These are phyloP conservation scores for Drosophila equinoxialis DNA, from an alignment of 1,140 invertebrate genomes.

Conservation along the genomic window DNA sequence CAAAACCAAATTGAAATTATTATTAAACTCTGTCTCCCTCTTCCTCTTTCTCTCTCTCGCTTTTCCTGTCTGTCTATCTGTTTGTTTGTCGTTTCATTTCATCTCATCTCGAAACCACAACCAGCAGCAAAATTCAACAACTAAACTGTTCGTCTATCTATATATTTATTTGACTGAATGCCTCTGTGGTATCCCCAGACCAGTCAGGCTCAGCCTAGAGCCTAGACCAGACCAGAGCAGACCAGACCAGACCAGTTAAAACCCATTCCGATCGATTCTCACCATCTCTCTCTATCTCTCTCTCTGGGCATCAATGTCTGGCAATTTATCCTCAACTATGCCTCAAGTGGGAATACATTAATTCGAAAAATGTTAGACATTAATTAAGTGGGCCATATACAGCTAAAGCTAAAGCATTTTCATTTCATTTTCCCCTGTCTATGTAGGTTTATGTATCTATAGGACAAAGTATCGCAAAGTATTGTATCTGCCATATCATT, in stretches of 20 bases:
- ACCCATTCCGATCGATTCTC: slow-evolving; percentile 30
- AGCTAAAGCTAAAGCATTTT: slow-evolving; percentile 9
- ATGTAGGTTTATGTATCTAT: neutral
- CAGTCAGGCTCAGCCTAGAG: neutral
- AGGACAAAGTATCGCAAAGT: neutral
- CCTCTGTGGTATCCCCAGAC: slow-evolving; percentile 22
- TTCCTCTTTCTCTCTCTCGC: neutral
- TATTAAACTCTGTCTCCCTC: slow-evolving; percentile 20
- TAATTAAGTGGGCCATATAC: slow-evolving; percentile 40
- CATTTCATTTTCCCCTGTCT: slow-evolving; percentile 2
- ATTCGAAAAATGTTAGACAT: slow-evolving; percentile 61
- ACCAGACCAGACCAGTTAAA: slow-evolving; percentile 1
- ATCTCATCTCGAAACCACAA: neutral
- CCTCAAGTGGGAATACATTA: slow-evolving; percentile 49
- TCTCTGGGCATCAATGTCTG: slow-evolving; percentile 25
- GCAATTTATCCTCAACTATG: slow-evolving; percentile 46
- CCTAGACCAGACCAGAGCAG: too few species aligned
- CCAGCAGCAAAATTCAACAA: slow-evolving; percentile 3
- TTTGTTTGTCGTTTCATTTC: neutral
- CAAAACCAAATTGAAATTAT: slow-evolving; percentile 65
- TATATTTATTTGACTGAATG: slow-evolving; percentile 11
- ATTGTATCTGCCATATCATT: slow-evolving; percentile 12
- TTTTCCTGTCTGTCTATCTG: neutral
- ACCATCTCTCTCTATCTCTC: slow-evolving; percentile 28
- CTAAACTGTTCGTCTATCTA: slow-evolving; percentile 1